Evolutionary conservation across 2,888 invertebrate genomes (phyloP).

Genomic region (Zaprionus obscuricornis): DNA sequence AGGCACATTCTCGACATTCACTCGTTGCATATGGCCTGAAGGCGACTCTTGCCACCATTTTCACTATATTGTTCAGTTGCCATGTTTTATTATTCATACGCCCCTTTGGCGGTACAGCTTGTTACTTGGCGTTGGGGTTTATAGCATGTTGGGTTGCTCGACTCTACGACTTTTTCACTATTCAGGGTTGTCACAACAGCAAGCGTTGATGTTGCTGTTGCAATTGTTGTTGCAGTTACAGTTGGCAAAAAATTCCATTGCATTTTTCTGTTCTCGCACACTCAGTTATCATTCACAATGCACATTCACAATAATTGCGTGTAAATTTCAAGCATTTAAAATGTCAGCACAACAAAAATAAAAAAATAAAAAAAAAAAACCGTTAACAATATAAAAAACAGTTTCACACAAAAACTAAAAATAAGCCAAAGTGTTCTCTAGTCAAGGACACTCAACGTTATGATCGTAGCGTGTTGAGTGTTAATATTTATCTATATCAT

Average conservation of each 20-base stretch:
- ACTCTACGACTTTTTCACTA: no score
- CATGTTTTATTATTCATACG: conserved; percentile 54
- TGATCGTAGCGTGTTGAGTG: no score
- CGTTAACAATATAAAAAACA: conserved; percentile 6
- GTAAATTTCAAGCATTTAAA: conserved; percentile 52
- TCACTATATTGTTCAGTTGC: conserved; percentile 37
- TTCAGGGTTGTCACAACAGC: no score
- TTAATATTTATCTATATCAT: no score
- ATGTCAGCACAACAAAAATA: conserved; percentile 29
- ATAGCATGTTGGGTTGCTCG: no score
- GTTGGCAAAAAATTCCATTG: conserved; percentile 19
- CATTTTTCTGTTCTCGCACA: conserved; percentile 1
- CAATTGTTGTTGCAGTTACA: conserved; percentile 24
- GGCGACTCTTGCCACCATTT: conserved; percentile 16
- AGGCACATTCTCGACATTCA: conserved; percentile 38
- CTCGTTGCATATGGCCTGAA: conserved; percentile 21
- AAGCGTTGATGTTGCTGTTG: not conserved
- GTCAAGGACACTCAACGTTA: no score
- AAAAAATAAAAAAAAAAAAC: not conserved
- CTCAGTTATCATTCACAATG: conserved; percentile 28
- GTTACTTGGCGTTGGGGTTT: no score
- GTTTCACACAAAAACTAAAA: conserved; percentile 13
- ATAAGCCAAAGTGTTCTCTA: conserved; percentile 16
- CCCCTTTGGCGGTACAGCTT: conserved; percentile 23
- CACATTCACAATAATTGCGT: conserved; percentile 64